phyloP scores from a whole-genome alignment of 2,113 vertebrate species.

The Enhydra lutris region DNA sequence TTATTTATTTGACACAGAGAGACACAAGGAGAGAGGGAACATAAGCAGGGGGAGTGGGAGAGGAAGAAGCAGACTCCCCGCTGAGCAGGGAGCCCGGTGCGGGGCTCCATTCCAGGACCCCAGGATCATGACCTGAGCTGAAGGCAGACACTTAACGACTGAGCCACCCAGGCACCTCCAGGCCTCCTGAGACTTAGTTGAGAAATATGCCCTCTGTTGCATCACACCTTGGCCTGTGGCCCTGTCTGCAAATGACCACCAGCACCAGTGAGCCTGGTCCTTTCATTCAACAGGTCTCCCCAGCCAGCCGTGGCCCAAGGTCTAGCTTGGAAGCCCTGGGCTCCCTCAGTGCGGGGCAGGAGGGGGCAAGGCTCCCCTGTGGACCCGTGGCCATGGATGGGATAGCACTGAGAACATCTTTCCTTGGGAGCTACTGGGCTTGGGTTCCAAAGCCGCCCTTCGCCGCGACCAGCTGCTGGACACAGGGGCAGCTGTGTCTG shows the following conservation, averaged over 20 bases:
- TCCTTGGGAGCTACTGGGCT: background rate
- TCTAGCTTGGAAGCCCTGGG: background rate
- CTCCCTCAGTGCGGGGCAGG: background rate
- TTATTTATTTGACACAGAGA: too few species aligned
- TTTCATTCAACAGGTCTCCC: too few species aligned
- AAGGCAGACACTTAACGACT: too few species aligned
- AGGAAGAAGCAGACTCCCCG: too few species aligned
- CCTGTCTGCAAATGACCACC: background rate
- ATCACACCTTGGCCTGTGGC: background rate
- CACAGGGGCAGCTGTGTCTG: too few species aligned
- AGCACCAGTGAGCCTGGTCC: background rate
- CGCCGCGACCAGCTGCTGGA: background rate
- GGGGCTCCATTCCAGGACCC: too few species aligned
- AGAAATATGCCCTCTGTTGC: background rate
- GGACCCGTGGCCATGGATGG: background rate
- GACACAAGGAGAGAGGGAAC: too few species aligned
- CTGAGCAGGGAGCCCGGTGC: too few species aligned
- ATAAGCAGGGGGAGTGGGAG: too few species aligned
- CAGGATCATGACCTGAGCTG: too few species aligned
- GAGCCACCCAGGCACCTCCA: too few species aligned
- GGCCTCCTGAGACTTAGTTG: background rate
- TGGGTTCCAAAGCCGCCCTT: background rate
- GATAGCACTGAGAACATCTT: background rate
- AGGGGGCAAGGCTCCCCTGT: background rate
- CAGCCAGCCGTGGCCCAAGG: too few species aligned